phyloP scores from a whole-genome alignment of 2,113 vertebrate species.

The Sialia sialis region DNA sequence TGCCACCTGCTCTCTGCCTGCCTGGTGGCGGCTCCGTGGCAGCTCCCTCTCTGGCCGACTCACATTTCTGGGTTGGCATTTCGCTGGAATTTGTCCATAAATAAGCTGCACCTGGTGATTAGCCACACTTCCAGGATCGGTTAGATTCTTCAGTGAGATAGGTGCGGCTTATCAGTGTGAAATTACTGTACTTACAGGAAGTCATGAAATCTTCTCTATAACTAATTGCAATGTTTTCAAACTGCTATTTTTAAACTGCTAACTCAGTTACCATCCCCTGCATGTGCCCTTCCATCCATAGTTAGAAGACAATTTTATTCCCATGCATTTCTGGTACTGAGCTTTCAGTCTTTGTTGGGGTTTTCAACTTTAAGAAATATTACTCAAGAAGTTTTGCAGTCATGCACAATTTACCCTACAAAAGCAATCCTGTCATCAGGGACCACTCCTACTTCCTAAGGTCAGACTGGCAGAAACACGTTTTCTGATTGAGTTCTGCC shows the following conservation, averaged over 20 bases:
- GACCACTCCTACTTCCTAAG: not conserved
- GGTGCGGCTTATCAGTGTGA: no score
- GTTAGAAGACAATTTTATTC: not conserved
- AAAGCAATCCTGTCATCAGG: not conserved
- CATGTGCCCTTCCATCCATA: not conserved
- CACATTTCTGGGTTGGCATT: no score
- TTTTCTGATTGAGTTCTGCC: slow-evolving; percentile 55
- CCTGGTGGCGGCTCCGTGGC: no score
- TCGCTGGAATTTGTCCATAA: no score
- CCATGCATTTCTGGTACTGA: not conserved
- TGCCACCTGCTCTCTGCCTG: no score
- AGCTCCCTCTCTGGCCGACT: no score
- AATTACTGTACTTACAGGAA: not conserved
- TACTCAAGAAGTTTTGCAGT: not conserved
- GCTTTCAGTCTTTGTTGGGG: not conserved
- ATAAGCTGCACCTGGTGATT: no score
- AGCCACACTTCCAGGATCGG: no score
- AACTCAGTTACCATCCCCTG: not conserved
- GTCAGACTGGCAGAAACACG: slow-evolving; percentile 53
- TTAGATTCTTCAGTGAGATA: no score
- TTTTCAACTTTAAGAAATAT: not conserved
- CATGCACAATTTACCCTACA: not conserved
- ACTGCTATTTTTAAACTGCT: not conserved
- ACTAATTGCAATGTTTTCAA: not conserved
- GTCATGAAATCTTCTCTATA: not conserved